These are phyloP conservation scores for Microplitis deprimator DNA, from an alignment of 2,888 invertebrate species.

Conservation along the genomic window DNA sequence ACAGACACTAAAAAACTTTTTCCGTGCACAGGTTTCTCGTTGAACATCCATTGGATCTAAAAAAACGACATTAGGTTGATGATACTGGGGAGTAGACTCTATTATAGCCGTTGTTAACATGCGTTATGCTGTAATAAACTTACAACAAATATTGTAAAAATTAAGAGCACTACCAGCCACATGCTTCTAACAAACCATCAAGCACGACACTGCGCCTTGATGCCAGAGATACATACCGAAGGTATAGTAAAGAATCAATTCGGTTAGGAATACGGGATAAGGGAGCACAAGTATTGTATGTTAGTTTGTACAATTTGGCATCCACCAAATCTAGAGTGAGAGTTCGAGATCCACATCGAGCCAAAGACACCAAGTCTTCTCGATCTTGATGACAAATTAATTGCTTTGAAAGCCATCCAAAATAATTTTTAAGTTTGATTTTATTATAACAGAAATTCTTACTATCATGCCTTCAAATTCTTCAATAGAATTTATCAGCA, in stretches of 20 bases:
- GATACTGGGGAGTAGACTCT: neutral
- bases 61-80: slow-evolving; percentile 22
- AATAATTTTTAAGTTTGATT: slow-evolving; percentile 6
- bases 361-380: slow-evolving; percentile 38
- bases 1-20: slow-evolving; percentile 80
- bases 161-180: slow-evolving; percentile 59
- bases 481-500: neutral
- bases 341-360: slow-evolving; percentile 44
- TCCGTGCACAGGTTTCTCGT: slow-evolving; percentile 80
- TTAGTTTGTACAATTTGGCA: slow-evolving; percentile 57
- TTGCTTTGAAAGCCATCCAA: slow-evolving; percentile 25
- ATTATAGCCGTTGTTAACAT: no score
- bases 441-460: slow-evolving; percentile 5
- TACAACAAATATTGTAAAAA: slow-evolving; percentile 55
- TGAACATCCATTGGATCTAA: slow-evolving; percentile 82
- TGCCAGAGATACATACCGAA: slow-evolving; percentile 49
- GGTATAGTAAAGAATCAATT: slow-evolving; percentile 54
- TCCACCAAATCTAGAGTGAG: slow-evolving; percentile 56
- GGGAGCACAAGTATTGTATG: slow-evolving; percentile 48
- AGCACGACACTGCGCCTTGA: slow-evolving; percentile 55
- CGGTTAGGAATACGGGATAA: slow-evolving; percentile 60
- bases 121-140: slow-evolving; percentile 46
- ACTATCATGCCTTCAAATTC: neutral
- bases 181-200: slow-evolving; percentile 57
- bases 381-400: slow-evolving; percentile 34